These are phyloP conservation scores for Ataeniobius toweri DNA, from an alignment of 2,797 vertebrate species.

Conservation along the genomic window DNA sequence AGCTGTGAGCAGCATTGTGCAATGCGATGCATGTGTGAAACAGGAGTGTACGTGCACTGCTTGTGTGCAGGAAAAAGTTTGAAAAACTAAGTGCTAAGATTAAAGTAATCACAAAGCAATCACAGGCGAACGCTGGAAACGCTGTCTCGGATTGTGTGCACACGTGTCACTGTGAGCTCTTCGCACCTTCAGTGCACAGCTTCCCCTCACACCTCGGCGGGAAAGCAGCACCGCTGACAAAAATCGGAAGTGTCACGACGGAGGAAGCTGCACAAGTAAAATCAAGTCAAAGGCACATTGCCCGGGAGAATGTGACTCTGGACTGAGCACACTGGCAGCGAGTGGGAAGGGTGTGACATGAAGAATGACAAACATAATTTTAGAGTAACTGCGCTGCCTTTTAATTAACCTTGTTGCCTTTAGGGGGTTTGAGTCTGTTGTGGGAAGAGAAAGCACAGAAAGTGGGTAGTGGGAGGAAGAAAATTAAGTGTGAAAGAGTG, in stretches of 20 bases:
- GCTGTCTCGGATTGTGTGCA: constrained; percentile 62
- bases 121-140: constrained; percentile 46
- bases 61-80: constrained; percentile 49
- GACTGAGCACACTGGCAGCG: constrained; percentile 51
- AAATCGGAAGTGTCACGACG: constrained; percentile 75
- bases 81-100: constrained; percentile 62
- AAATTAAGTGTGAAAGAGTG: constrained; percentile 61
- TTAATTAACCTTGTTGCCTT: constrained; percentile 72
- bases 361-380: constrained; percentile 66
- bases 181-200: constrained; percentile 73
- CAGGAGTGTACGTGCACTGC: constrained; percentile 17
- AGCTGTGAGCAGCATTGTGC: constrained; percentile 74
- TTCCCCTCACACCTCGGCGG: constrained; percentile 74
- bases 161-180: constrained; percentile 63
- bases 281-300: constrained; percentile 58
- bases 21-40: constrained; percentile 40
- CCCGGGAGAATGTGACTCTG: constrained; percentile 53
- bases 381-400: constrained; percentile 64
- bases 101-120: constrained; percentile 61
- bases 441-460: constrained; percentile 41
- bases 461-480: constrained; percentile 46
- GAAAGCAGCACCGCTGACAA: constrained; percentile 70
- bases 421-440: constrained; percentile 52
- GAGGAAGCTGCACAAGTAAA: constrained; percentile 58
- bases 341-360: constrained; percentile 63